These are phyloP conservation scores for Salminus brasiliensis DNA, from an alignment of 2,113 vertebrate genomes.

Conservation along the genomic window DNA sequence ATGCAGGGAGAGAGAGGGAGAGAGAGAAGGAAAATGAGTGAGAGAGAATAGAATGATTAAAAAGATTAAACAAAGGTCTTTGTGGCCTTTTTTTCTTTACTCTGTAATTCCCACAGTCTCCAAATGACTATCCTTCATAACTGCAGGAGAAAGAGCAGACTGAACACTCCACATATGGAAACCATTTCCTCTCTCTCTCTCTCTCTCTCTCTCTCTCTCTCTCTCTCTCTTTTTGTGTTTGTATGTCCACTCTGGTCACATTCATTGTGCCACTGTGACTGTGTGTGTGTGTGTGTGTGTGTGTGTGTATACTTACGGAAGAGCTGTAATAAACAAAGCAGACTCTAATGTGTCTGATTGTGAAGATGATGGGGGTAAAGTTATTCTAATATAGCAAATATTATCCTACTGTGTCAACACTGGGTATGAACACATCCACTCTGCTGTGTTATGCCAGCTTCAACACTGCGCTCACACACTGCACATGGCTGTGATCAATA, in stretches of 20 bases:
- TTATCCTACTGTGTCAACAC: constrained; percentile 38
- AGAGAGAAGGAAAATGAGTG: neutral
- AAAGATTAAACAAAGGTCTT: constrained; percentile 39
- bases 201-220: constrained; percentile 43
- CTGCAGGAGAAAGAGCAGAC: constrained; percentile 17
- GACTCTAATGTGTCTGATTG: constrained; percentile 4
- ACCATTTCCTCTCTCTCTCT: constrained; percentile 72
- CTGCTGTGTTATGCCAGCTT: no score
- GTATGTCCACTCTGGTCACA: constrained; percentile 3
- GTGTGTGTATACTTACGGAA: neutral
- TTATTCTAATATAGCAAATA: constrained; percentile 36
- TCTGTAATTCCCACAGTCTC: constrained; percentile 61
- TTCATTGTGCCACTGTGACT: neutral
- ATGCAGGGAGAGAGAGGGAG: constrained; percentile 23
- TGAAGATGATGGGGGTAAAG: neutral
- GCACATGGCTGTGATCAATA: no score
- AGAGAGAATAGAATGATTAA: constrained; percentile 13
- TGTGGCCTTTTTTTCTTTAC: neutral
- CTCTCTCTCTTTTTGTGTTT: neutral
- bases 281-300: neutral
- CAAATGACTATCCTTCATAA: constrained; percentile 55
- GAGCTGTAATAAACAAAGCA: constrained; percentile 33
- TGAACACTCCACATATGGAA: constrained; percentile 69
- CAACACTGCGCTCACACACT: no score
- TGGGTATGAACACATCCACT: neutral